Base-by-base conservation (phyloP, 2,888 invertebrate genomes). In the Cheilosia impressa region DNA sequence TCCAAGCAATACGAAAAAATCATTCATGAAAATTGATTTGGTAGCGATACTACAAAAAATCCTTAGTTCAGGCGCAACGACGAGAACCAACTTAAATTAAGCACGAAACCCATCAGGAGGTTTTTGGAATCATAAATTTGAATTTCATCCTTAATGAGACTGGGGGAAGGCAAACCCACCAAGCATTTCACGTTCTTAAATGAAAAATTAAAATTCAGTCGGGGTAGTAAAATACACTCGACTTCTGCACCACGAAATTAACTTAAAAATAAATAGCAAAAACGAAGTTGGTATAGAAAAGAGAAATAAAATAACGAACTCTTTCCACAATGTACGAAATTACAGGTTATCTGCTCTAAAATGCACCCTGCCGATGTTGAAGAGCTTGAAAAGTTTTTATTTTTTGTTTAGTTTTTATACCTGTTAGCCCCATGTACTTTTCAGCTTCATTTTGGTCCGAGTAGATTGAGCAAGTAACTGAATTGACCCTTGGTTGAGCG, bases 191-290 rank as follows among this genome's bases (percentile, higher is more conserved):
- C 24, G 22, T 83, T 43, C 31, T 57, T 31, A 55, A 78, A 83
- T 83, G 52, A 78, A 83, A 78, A 78, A 73, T 82, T 83, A 73
- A 83, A 73, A 79, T 79, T 83, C 83, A 63, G 68, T 63, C 50
- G 50, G 43, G 58, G 73, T 68, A 57, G 60, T 63, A 79, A 68
- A 79, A 68, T 50, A 63, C 57, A 63, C 62, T 45, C 62, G 68
- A 73, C 55, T 83, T 68, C 24, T 68, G 55, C 63, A 62, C 17
- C 31, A 50, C 62, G 72, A 73, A 78, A 83, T 72, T 78, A 83
- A 73, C 72, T 73, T 73, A 52, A 83, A 81, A 78, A 83, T 78
- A 83, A 83, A 83, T 73, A 57, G 68, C 50, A 19, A 63, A 73
- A 62, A 73, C 62, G 66, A 78, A 73, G 66, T 83, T 83, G 43